Percentiles rank a stretch among this genome's conserved stretches.
These are phyloP conservation scores for Temnothorax curvispinosus DNA, from an alignment of 1,140 invertebrate species.

Conservation along the genomic window DNA sequence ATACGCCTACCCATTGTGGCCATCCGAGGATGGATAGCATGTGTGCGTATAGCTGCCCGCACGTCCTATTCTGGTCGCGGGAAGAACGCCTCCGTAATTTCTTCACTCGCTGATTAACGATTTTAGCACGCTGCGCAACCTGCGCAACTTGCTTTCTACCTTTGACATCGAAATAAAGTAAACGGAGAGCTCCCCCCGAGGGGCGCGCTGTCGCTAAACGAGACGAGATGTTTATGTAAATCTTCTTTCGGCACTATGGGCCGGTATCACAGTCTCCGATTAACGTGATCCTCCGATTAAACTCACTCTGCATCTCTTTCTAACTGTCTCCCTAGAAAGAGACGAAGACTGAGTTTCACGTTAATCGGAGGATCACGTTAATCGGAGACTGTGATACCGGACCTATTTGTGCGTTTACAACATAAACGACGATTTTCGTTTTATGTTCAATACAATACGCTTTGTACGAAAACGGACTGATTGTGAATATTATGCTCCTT, in stretches of 20 bases:
- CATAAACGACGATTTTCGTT: not conserved
- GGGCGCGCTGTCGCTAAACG: not conserved
- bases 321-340: too few species aligned
- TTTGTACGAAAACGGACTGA: not conserved
- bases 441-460: not conserved
- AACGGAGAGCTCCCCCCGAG: not conserved
- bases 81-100: conserved; percentile 36
- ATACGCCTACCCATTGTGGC: conserved; percentile 70
- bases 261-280: too few species aligned
- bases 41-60: conserved; percentile 43
- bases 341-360: too few species aligned
- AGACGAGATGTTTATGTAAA: not conserved
- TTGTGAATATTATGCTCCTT: not conserved
- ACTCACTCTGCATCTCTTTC: too few species aligned
- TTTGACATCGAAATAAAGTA: not conserved
- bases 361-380: too few species aligned
- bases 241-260: not conserved
- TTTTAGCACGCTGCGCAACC: not conserved
- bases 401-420: not conserved
- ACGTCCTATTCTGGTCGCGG: conserved; percentile 39
- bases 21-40: conserved; percentile 68
- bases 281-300: too few species aligned
- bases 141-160: not conserved
- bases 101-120: conserved; percentile 30
- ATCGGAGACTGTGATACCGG: too few species aligned